Percentiles rank a stretch among this genome's conserved stretches.
These are phyloP conservation scores for Archips xylosteana DNA, from an alignment of 2,888 invertebrate genomes.

Conservation along the genomic window DNA sequence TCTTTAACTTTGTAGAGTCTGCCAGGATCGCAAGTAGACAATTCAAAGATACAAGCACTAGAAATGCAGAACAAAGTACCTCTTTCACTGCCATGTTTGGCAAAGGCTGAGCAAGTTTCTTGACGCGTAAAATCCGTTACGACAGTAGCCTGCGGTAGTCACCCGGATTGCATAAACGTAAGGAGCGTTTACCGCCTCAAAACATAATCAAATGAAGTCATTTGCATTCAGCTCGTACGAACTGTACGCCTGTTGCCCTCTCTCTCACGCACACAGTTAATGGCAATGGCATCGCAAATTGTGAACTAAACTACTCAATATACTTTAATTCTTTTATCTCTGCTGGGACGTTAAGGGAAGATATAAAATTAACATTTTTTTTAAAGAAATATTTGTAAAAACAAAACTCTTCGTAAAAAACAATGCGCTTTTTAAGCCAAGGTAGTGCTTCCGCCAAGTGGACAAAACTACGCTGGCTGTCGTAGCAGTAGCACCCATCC, in stretches of 20 bases:
- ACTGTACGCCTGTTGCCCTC: slow-evolving; percentile 60
- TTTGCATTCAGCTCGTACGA: slow-evolving; percentile 77
- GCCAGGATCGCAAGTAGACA: neutral
- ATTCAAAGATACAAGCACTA: neutral
- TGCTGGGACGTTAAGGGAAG: neutral
- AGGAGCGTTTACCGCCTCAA: slow-evolving; percentile 73
- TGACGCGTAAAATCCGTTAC: slow-evolving; percentile 50
- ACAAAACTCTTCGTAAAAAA: too few species aligned
- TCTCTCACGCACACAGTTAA: slow-evolving; percentile 72
- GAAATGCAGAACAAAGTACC: neutral
- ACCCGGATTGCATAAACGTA: slow-evolving; percentile 78
- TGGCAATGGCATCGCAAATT: slow-evolving; percentile 80
- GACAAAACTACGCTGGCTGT: too few species aligned
- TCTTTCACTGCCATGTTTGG: neutral
- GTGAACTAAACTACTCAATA: slow-evolving; percentile 67
- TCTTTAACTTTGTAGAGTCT: too few species aligned
- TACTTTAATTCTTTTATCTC: slow-evolving; percentile 58
- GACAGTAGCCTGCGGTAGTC: slow-evolving; percentile 58
- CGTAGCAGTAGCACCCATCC: too few species aligned
- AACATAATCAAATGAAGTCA: slow-evolving; percentile 82
- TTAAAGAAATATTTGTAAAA: too few species aligned
- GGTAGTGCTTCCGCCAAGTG: too few species aligned
- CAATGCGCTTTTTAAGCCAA: too few species aligned
- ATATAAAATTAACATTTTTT: neutral
- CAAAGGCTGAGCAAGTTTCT: slow-evolving; percentile 17